phyloP scores from a whole-genome alignment of 2,888 invertebrate genomes.

The Papilio gigon region DNA sequence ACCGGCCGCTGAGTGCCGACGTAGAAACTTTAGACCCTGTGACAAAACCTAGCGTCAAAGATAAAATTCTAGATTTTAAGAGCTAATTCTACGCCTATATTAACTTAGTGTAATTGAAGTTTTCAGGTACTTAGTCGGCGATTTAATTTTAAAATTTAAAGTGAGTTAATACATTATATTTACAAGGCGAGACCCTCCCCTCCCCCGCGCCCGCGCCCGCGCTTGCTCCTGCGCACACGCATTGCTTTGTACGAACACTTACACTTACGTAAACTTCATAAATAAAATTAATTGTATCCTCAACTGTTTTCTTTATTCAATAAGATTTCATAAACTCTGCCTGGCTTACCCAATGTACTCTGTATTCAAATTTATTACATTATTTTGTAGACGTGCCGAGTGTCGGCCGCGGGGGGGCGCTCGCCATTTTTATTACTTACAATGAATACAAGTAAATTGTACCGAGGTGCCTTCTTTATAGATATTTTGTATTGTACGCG shows the following conservation, averaged over 20 bases:
- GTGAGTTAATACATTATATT: conserved; percentile 65
- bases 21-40: conserved; percentile 74
- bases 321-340: conserved; percentile 24
- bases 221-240: conserved; percentile 50
- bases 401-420: conserved; percentile 50
- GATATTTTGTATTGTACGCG: conserved; percentile 43
- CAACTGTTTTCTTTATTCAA: conserved; percentile 25
- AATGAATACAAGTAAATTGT: conserved; percentile 63
- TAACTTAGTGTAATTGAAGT: conserved; percentile 79
- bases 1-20: conserved; percentile 5
- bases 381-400: conserved; percentile 14
- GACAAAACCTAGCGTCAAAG: conserved; percentile 74
- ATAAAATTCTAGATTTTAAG: conserved; percentile 73
- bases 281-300: conserved; percentile 34
- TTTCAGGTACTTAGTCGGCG: conserved; percentile 80
- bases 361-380: conserved; percentile 21
- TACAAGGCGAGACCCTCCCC: conserved; percentile 62
- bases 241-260: conserved; percentile 38
- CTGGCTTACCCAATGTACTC: background rate
- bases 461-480: conserved; percentile 67
- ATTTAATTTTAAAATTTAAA: conserved; percentile 59
- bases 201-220: conserved; percentile 52
- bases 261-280: conserved; percentile 33
- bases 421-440: conserved; percentile 48
- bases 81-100: conserved; percentile 74